Percentiles rank a stretch among this genome's conserved stretches.
Conservation (phyloP, 2,113 vertebrate genomes). For the Actenoides hombroni region DNA sequence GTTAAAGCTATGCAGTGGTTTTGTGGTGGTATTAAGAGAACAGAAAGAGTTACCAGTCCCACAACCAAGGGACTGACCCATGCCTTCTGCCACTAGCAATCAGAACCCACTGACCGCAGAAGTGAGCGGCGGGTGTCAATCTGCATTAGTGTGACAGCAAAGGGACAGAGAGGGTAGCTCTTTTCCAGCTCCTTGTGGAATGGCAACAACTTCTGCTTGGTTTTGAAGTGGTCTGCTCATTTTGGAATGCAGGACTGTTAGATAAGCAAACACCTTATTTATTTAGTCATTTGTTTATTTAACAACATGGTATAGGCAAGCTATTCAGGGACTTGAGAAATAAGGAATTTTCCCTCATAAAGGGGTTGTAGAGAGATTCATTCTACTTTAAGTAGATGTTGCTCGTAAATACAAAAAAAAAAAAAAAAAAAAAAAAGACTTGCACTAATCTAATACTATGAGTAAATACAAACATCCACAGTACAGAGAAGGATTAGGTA, state of each 20-base stretch:
- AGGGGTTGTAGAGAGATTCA: neutral
- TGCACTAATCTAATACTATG: neutral
- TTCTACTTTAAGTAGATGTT: neutral
- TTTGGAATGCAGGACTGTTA: neutral
- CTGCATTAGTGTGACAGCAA: neutral
- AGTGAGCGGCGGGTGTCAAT: neutral
- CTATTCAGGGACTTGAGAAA: neutral
- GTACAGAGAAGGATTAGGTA: neutral
- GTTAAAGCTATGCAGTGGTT: neutral
- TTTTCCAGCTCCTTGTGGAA: neutral
- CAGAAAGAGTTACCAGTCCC: neutral
- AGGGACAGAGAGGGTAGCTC: rapidly evolving
- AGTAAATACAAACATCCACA: neutral
- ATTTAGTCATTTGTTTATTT: neutral
- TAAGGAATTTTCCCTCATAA: neutral
- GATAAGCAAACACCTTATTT: neutral
- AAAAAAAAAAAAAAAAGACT: neutral
- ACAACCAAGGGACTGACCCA: neutral
- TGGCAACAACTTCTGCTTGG: neutral
- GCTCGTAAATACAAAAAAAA: neutral
- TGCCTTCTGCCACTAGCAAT: neutral
- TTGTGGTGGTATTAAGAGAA: neutral
- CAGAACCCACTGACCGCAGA: neutral
- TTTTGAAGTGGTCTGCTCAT: neutral
- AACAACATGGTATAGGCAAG: neutral